Evolutionary conservation across 2,888 invertebrate genomes (phyloP), one percentile per base, ranked within the genome.

Genomic region (Platerodrilus igneus): DNA sequence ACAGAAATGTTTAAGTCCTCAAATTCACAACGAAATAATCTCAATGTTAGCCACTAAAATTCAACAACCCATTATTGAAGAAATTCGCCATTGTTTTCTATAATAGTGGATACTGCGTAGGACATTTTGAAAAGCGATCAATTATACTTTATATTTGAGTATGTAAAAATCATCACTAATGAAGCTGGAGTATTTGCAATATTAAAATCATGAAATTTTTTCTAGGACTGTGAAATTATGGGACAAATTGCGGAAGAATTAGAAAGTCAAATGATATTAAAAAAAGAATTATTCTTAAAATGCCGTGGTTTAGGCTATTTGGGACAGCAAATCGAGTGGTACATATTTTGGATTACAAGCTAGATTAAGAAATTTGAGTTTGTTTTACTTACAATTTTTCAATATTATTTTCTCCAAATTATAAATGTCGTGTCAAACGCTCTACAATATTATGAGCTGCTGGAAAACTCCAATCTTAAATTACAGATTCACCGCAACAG

Each of bases 31-130:
- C 20, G 10, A 29, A 29, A 29, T 29, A 4, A 29, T 18, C 7
- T 7, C 9, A 18, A 10, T 29, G 13, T 30, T 19, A 10, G 30
- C 10, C 4, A 21, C 3, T 14, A 21, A 21, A 32, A 16, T 14
- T 19, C 9, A 22, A 32, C 19, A 20, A 15, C 14, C 15, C 16
- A 15, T 14, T 13, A n/a, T 4, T 14, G 20, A 20, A 21, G n/a
- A 32, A 32, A 32, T 4, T 13, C 8, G 15, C n/a, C 2, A 3
- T 3, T 2, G 15, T 32, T 32, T 32, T 21, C 31, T 14, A 14
- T 32, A 22, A 32, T 32, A n/a, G n/a, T 11, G 2, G 31, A 32
- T 14, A 21, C 31, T n/a, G 22, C 31, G 9, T 16, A 32, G n/a
- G 31, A 32, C 15, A 21, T 22, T 15, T 32, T 22, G 15, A 32